A percentile compares a stretch with the other conserved stretches of the same genome.
Conservation (phyloP, 1,140 invertebrate species). For the Aphelinus atriplicis region DNA sequence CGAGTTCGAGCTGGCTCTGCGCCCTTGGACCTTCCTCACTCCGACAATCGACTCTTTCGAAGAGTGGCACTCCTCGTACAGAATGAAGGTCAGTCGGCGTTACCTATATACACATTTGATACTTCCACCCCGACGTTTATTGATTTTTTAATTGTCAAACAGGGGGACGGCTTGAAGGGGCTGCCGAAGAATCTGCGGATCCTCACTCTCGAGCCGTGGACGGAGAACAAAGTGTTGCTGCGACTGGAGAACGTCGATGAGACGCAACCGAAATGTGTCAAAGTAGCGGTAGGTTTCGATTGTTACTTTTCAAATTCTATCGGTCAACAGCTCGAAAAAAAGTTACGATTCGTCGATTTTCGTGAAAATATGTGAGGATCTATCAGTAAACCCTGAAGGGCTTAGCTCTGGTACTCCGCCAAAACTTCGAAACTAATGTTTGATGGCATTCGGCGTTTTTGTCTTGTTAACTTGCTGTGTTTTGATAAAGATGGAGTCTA, state of each 20-base stretch:
- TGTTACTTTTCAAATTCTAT: not conserved
- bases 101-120: not conserved
- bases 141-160: not conserved
- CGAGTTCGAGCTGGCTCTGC: constrained; percentile 49
- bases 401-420: not conserved
- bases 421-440: not conserved
- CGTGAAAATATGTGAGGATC: not conserved
- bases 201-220: constrained; percentile 6
- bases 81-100: constrained; percentile 56
- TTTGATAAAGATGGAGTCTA: too few relatives aligned
- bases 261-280: not conserved
- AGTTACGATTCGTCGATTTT: not conserved
- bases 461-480: too few relatives aligned
- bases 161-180: not conserved
- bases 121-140: not conserved
- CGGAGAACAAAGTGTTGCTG: not conserved
- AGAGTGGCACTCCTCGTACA: constrained; percentile 56
- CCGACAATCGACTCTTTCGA: constrained; percentile 56
- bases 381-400: not conserved
- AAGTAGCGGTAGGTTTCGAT: not conserved
- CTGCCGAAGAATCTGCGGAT: not conserved
- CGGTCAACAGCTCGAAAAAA: too few relatives aligned
- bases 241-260: not conserved
- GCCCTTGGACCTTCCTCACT: constrained; percentile 64
- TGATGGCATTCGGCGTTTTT: too few relatives aligned